Conservation (phyloP, 1,140 invertebrate genomes). For the Lamellibrachia luymesi region DNA sequence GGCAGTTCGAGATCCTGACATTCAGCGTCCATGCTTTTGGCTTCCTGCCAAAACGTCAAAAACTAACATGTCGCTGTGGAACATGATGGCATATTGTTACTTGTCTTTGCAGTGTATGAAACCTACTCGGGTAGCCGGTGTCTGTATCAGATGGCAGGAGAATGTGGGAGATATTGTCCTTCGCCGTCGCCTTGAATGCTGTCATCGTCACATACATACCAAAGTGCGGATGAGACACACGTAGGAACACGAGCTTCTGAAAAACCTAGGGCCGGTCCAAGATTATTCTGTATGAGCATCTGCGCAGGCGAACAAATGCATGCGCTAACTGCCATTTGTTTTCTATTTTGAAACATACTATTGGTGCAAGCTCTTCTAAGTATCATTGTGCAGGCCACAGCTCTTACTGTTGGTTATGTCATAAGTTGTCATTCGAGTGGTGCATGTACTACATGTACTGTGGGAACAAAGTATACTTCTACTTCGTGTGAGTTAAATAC, state of each 20-base stretch:
- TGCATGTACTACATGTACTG: too few species aligned
- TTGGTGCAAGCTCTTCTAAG: too few species aligned
- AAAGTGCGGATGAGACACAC: background rate
- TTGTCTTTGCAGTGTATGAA: too few species aligned
- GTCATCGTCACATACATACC: background rate
- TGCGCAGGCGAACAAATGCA: background rate
- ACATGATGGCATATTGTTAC: too few species aligned
- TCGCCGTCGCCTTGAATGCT: background rate
- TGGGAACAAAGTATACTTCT: too few species aligned
- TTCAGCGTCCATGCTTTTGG: background rate
- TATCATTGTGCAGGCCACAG: too few species aligned
- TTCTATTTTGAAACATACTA: background rate
- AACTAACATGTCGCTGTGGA: too few species aligned
- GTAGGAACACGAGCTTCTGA: background rate
- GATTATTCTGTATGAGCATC: background rate
- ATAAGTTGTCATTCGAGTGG: too few species aligned
- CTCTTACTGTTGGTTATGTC: too few species aligned
- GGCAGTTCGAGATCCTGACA: background rate
- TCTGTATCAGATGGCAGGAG: background rate
- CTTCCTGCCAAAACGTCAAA: background rate
- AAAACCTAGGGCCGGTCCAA: background rate
- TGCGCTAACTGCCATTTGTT: background rate
- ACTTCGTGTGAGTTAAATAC: too few species aligned
- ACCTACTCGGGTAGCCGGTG: background rate
- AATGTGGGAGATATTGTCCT: background rate